Conservation (phyloP, 2,113 vertebrate genomes). For the Pseudolaguvia tuberculata region DNA sequence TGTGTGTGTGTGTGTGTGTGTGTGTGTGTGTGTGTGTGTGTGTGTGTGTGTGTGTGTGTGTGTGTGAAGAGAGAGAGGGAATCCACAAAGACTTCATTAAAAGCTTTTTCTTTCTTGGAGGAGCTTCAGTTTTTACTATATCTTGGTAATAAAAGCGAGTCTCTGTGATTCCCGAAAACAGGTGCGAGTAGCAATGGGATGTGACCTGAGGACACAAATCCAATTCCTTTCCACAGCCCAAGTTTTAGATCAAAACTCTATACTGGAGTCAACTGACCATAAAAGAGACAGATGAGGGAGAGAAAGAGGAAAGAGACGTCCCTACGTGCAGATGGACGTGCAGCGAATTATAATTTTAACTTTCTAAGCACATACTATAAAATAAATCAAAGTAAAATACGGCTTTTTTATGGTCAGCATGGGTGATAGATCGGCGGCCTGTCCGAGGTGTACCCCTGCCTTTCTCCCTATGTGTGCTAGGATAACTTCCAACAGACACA, state of each 20-base stretch:
- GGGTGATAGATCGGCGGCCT: too few relatives aligned
- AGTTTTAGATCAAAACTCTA: slow-evolving; percentile 10
- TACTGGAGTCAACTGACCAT: slow-evolving; percentile 37
- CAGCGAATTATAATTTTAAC: too few relatives aligned
- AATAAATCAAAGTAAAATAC: too few relatives aligned
- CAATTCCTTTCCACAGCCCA: slow-evolving; percentile 3
- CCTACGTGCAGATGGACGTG: too few relatives aligned
- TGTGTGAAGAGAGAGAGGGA: background rate
- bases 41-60: background rate
- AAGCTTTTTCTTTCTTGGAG: background rate
- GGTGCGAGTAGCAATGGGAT: slow-evolving; percentile 12
- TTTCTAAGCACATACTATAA: too few relatives aligned
- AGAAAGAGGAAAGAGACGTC: too few relatives aligned
- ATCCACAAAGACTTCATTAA: background rate
- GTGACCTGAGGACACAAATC: slow-evolving; percentile 28
- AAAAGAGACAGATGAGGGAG: slow-evolving; percentile 1
- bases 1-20: background rate
- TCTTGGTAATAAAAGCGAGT: background rate
- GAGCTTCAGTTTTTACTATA: background rate
- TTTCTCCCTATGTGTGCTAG: too few relatives aligned
- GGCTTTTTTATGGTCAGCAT: too few relatives aligned
- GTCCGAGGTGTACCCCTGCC: too few relatives aligned
- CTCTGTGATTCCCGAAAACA: slow-evolving; percentile 25
- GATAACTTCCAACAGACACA: too few relatives aligned
- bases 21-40: background rate